Evolutionary conservation across 1,140 invertebrate genomes (phyloP).

Genomic region (Hypsibius dujardini): DNA sequence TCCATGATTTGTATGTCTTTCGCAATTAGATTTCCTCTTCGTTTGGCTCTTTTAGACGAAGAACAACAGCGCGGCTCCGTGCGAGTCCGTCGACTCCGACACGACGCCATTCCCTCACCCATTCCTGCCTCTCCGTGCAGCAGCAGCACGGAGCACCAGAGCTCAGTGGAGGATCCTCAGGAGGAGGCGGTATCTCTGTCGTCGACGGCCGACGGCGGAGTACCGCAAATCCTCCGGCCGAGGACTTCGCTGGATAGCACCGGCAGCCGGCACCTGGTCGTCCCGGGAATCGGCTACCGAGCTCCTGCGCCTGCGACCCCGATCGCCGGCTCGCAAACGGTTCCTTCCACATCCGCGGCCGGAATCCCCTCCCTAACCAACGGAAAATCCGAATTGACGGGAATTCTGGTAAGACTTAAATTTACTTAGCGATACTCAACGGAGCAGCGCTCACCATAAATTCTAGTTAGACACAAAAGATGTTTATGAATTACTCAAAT

Average conservation of each 20-base stretch:
- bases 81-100: background rate
- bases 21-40: too few relatives aligned
- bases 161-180: background rate
- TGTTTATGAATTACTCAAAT: too few relatives aligned
- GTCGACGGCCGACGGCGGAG: too few relatives aligned
- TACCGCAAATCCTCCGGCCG: background rate
- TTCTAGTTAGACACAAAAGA: too few relatives aligned
- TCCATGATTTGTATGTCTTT: too few relatives aligned
- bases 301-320: background rate
- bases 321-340: background rate
- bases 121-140: conserved; percentile 14
- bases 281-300: background rate
- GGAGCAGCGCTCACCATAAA: too few relatives aligned
- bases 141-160: background rate
- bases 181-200: too few relatives aligned
- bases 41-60: conserved; percentile 3
- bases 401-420: too few relatives aligned
- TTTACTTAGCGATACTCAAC: too few relatives aligned
- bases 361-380: too few relatives aligned
- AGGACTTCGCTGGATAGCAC: background rate
- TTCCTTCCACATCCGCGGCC: too few relatives aligned
- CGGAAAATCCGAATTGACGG: too few relatives aligned
- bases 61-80: conserved; percentile 10
- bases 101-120: conserved; percentile 8
- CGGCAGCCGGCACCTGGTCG: conserved; percentile 7